phyloP scores from a whole-genome alignment of 1,140 invertebrate genomes.

The Conus ventricosus region DNA sequence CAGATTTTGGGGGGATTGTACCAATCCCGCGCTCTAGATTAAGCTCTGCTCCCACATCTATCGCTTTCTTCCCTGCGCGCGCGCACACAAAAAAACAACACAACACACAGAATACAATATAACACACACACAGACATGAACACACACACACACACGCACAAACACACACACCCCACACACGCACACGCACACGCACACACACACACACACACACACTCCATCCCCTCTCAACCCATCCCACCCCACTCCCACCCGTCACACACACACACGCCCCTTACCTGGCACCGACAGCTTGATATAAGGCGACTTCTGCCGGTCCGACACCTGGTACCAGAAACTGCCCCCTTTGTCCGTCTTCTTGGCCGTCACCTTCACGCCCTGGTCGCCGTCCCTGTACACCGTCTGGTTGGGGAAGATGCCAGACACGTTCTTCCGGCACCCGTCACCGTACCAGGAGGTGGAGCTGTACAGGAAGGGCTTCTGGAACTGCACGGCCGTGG shows the following conservation, averaged over 20 bases:
- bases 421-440: slow-evolving; percentile 63
- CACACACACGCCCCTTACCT: slow-evolving; percentile 19
- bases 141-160: too few species aligned
- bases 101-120: too few species aligned
- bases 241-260: too few species aligned
- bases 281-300: slow-evolving; percentile 48
- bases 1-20: too few species aligned
- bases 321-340: slow-evolving; percentile 52
- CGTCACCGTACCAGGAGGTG: slow-evolving; percentile 54
- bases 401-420: slow-evolving; percentile 62
- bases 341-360: slow-evolving; percentile 41
- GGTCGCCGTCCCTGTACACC: slow-evolving; percentile 39
- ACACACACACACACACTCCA: too few species aligned
- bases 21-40: too few species aligned
- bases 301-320: slow-evolving; percentile 39
- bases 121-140: not conserved
- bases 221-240: too few species aligned
- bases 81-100: too few species aligned
- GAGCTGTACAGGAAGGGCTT: slow-evolving; percentile 67
- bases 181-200: too few species aligned
- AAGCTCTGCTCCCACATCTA: too few species aligned
- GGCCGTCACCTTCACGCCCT: slow-evolving; percentile 44
- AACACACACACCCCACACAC: not conserved
- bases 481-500: slow-evolving; percentile 63
- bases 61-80: too few species aligned